A percentile compares a stretch with the other conserved stretches of the same genome.
Evolutionary conservation across 1,140 invertebrate species (phyloP).

Genomic region (Periplaneta americana): DNA sequence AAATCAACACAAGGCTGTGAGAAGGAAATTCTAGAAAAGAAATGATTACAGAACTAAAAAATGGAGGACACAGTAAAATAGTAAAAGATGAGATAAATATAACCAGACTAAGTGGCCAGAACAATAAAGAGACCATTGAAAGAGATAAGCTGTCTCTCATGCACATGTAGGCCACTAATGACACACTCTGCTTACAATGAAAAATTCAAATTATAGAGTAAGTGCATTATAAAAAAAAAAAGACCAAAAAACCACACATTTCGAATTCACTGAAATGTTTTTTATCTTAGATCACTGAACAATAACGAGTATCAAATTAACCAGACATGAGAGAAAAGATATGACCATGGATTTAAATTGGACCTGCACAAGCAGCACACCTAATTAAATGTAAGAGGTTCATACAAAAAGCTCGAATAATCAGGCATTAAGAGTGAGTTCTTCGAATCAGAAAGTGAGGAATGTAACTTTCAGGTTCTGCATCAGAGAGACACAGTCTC

Average conservation of each 20-base stretch:
- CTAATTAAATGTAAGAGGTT: not conserved
- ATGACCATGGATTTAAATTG: not conserved
- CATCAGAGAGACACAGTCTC: not conserved
- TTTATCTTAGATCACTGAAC: not conserved
- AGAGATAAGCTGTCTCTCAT: no score
- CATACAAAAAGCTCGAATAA: not conserved
- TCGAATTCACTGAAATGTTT: no score
- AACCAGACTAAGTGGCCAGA: not conserved
- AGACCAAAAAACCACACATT: no score
- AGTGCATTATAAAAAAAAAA: no score
- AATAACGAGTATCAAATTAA: no score
- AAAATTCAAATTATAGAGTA: no score
- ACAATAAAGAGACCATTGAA: no score
- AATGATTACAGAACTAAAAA: not conserved
- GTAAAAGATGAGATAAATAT: not conserved
- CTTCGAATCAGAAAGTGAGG: not conserved
- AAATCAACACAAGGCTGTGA: not conserved
- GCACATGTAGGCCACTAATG: not conserved
- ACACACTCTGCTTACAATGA: not conserved
- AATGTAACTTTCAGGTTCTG: not conserved
- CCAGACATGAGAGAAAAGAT: not conserved
- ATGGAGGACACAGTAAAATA: not conserved
- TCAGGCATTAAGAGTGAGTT: not conserved
- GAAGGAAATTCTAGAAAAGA: not conserved
- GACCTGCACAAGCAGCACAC: not conserved